These are phyloP conservation scores for Volucella bombylans DNA, from an alignment of 2,888 invertebrate genomes.

Conservation along the genomic window DNA sequence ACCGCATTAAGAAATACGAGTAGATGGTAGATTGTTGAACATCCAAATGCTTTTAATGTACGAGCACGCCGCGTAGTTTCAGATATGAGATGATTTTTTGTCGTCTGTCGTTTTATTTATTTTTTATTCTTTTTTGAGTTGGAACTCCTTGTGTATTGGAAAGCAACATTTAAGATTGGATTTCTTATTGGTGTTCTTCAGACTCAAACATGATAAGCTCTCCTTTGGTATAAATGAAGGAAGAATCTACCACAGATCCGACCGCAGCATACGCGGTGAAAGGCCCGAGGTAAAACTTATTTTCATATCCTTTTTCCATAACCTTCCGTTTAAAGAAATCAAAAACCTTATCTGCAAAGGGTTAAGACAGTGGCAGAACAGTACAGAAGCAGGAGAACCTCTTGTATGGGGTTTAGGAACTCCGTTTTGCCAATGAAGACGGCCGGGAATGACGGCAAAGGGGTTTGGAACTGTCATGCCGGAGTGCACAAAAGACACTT, in stretches of 20 bases:
- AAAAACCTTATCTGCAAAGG: constrained; percentile 72
- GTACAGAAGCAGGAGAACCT: constrained; percentile 28
- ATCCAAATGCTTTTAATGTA: constrained; percentile 76
- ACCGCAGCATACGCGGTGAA: constrained; percentile 53
- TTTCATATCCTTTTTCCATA: constrained; percentile 70
- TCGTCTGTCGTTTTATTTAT: constrained; percentile 41
- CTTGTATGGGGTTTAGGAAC: constrained; percentile 35
- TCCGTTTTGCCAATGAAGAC: background rate
- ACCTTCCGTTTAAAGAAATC: constrained; percentile 71
- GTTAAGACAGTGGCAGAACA: constrained; percentile 64
- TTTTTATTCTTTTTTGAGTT: constrained; percentile 41
- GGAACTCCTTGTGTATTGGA: constrained; percentile 58
- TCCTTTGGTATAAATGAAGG: constrained; percentile 8
- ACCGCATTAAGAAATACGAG: background rate
- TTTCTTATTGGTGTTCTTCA: constrained; percentile 57
- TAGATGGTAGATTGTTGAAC: constrained; percentile 70
- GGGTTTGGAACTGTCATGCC: constrained; percentile 65
- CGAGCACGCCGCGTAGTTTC: constrained; percentile 42
- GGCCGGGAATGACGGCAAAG: background rate
- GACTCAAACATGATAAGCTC: constrained; percentile 58
- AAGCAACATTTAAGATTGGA: constrained; percentile 69
- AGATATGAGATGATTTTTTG: constrained; percentile 62
- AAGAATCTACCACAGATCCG: constrained; percentile 60
- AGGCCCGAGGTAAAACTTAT: constrained; percentile 60
- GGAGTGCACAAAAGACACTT: constrained; percentile 73